Base-by-base conservation (phyloP, 92 coral and sea anemone species). In the Isaurus tuberculatus region DNA sequence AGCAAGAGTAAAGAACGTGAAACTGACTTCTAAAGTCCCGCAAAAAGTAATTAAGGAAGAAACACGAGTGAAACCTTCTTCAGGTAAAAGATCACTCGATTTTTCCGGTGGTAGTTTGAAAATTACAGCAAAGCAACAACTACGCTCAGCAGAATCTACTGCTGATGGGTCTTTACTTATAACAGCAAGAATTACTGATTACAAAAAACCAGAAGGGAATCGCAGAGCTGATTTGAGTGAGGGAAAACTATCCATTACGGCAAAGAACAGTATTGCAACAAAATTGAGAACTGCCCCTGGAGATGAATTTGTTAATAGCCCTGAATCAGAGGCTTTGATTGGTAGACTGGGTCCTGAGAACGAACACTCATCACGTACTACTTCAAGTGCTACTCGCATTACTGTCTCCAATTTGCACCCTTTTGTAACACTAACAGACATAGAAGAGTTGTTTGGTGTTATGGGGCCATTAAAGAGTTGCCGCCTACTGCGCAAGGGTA, bases 371-470 rank as follows among this genome's bases (percentile, higher is more conserved):
- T 73, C 86, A 46, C 83, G 63, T 15, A 55, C 89, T 23, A 53
- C 89, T 37, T 57, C 70, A 58, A 46, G 49, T 58, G 82, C 82
- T 0, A 86, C 95, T 1, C 90, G 83, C 43, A 91, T 93, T 53
- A 93, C 95, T 19, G 94, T 93, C 10, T 79, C 98, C 40, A 93
- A 93, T 57, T 77, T 93, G 32, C 95, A 93, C 82, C 98, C 95
- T 26, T 40, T 86, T 31, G 98, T 93, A 1, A 88, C 93, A 10
- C 90, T 88, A 79, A 92, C 88, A 42, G 98, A 93, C 55, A 88
- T 93, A 20, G 92, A 93, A 55, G 98, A 93, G 84, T 88, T 93
- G 68, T 93, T 93, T 87, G 91, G 98, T 81, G 98, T 75, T 72
- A 86, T 93, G 2, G 98, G 98, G 14, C 86, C 70, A 22, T 74